Conservation (phyloP, 2,888 invertebrate genomes). For the Biston betularia region DNA sequence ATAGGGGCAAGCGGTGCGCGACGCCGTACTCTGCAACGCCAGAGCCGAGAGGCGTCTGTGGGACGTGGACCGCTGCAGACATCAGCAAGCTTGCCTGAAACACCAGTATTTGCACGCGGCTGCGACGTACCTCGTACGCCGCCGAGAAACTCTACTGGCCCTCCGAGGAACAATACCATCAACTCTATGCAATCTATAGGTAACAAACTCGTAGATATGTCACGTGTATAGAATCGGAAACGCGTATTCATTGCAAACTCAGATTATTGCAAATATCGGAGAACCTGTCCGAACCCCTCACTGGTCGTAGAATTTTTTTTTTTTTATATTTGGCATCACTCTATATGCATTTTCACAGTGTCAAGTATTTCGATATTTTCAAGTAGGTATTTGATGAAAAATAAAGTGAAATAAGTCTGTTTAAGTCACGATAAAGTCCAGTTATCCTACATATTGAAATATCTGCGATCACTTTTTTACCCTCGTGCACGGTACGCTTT, state of each 20-base stretch:
- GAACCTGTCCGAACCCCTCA: not conserved
- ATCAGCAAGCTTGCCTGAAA: constrained; percentile 95
- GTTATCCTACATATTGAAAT: no score
- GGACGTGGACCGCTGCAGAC: constrained; percentile 91
- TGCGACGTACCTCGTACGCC: constrained; percentile 94
- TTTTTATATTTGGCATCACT: no score
- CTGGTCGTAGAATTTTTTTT: no score
- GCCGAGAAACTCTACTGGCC: constrained; percentile 89
- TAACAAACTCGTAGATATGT: constrained; percentile 32
- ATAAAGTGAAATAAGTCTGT: no score
- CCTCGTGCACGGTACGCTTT: no score
- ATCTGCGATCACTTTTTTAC: no score
- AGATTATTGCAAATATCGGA: not conserved
- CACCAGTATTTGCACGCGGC: constrained; percentile 94
- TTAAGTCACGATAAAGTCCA: no score
- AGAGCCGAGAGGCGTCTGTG: constrained; percentile 69
- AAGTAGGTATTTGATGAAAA: no score
- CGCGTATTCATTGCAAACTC: not conserved
- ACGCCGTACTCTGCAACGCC: constrained; percentile 82
- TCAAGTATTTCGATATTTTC: no score
- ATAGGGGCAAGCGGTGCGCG: constrained; percentile 79
- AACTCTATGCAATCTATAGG: constrained; percentile 86
- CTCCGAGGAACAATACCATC: constrained; percentile 88
- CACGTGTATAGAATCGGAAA: no score
- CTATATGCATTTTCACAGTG: no score